A percentile compares a stretch with the other conserved stretches of the same genome.
These are phyloP conservation scores for Morpho achilles DNA, from an alignment of 2,888 invertebrate genomes.

Conservation along the genomic window DNA sequence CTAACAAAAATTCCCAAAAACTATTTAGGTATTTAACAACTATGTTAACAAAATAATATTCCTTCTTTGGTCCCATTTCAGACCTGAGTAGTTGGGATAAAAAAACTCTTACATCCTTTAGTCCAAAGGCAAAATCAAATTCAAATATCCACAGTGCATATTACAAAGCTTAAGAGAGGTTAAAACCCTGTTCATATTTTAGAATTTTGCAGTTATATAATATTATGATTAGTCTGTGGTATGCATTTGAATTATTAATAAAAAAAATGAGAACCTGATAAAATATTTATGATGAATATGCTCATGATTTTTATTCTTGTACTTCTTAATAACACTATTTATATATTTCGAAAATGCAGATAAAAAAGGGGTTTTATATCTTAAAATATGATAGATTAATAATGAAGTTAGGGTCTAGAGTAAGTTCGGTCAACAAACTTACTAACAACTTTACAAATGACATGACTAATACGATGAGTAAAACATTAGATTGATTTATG, in stretches of 20 bases:
- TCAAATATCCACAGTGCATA: constrained; percentile 20
- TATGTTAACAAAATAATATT: constrained; percentile 29
- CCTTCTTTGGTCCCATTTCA: constrained; percentile 36
- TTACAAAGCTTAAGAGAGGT: constrained; percentile 31
- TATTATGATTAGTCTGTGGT: constrained; percentile 1
- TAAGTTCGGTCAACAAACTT: constrained; percentile 11
- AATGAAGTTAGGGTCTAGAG: constrained; percentile 10
- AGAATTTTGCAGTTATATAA: constrained; percentile 34
- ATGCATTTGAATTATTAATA: constrained; percentile 2
- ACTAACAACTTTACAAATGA: constrained; percentile 13
- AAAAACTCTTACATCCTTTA: constrained; percentile 17
- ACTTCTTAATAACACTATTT: neutral
- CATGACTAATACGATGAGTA: constrained; percentile 15
- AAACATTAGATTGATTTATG: constrained; percentile 11
- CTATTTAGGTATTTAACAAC: constrained; percentile 24
- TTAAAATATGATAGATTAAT: constrained; percentile 9
- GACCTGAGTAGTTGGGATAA: constrained; percentile 27
- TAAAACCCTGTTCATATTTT: constrained; percentile 46
- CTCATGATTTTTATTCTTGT: constrained; percentile 1
- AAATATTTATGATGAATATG: neutral
- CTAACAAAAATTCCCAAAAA: constrained; percentile 20
- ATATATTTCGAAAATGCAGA: neutral
- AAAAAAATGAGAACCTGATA: neutral
- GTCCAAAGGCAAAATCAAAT: constrained; percentile 35
- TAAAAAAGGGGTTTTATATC: constrained; percentile 2